Base-by-base conservation (phyloP, 1,140 invertebrate species). In the Calycopis cecrops region DNA sequence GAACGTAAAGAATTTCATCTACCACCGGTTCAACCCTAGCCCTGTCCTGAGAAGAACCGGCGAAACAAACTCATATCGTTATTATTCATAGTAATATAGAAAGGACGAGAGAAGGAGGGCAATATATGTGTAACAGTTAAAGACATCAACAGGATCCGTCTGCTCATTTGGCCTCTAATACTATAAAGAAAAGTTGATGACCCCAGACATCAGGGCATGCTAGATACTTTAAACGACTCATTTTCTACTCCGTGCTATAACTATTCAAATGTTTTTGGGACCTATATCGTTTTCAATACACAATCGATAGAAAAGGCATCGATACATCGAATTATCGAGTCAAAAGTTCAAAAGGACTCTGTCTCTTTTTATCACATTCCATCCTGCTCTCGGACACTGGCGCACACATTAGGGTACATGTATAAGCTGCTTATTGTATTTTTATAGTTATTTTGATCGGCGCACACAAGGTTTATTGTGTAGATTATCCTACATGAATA, bases 361-460 rank as follows among this genome's bases (percentile, higher is more conserved):
- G 8, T 10, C 17, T 53, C 53, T n/a, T 35, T 35, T 53, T 4
- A 42, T 60, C 55, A 52, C 28, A 9, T 12, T 35, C 9, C 40
- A 16, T 76, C 69, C 44, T 57, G 44, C 38, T 60, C 60, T 40
- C 38, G 60, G 60, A 66, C 64, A 63, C 55, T 76, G 57, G 73
- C 65, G 67, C 65, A 61, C 72, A 70, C 68, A 81, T 71, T 72
- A 73, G 70, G 70, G 69, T 76, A 79, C 75, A 83, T 64, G 76
- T 69, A 75, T 82, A 82, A 82, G 79, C 79, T 75, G 71, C 76
- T 82, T 82, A 84, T 84, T 85, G 79, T 82, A 82, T 81, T 82
- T 82, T 85, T 85, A 83, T 83, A 83, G 79, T 85, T 85, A 85
- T 85, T 85, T 83, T 83, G 82, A 83, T 85, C 76, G 75, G 40